Base-by-base conservation (phyloP, 2,888 invertebrate species). In the Rhingia campestris region DNA sequence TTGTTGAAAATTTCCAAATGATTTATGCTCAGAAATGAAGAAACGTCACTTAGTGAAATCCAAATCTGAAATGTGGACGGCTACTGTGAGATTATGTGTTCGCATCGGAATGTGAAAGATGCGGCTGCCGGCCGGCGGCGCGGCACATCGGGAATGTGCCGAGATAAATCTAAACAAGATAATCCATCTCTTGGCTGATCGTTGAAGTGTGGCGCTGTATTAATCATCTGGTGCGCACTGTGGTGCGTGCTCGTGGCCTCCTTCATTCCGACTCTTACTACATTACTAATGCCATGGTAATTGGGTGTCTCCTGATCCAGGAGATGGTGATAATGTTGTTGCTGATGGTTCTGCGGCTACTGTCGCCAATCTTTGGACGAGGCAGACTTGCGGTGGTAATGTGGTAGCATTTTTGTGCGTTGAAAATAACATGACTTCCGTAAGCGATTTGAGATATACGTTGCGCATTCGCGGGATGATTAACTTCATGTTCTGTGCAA, bases 151-250 rank as follows among this genome's bases (percentile, higher is more conserved):
- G 54, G 79, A 79, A 79, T 79, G 79, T 79, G 74, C 80, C 37
- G 59, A 80, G 80, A 80, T 84, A 84, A 80, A 84, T 84, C 80
- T 84, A 75, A 84, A 84, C 80, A 75, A 80, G 80, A 84, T 84
- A 84, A 84, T 84, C 74, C 80, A 80, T 84, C 75, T 63, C 74
- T 54, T 74, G 43, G 58, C 58, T 84, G 74, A 84, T 80, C 49
- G 74, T 59, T 80, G 66, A 84, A 84, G 84, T 80, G 80, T 75
- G 84, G 80, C 70, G 80, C 12, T 80, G 49, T 66, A 69, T 79
- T 59, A 74, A 75, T 70, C 80, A 79, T 75, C 22, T 47, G 53
- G 51, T 9, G 7, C 7, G 35, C 39, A 33, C 30, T 59, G 64
- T 58, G 81, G 5, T 49, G 53, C 10, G 22, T 22, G 33, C 63